Conservation (phyloP, 2,888 invertebrate genomes). For the Rotaria macrura region DNA sequence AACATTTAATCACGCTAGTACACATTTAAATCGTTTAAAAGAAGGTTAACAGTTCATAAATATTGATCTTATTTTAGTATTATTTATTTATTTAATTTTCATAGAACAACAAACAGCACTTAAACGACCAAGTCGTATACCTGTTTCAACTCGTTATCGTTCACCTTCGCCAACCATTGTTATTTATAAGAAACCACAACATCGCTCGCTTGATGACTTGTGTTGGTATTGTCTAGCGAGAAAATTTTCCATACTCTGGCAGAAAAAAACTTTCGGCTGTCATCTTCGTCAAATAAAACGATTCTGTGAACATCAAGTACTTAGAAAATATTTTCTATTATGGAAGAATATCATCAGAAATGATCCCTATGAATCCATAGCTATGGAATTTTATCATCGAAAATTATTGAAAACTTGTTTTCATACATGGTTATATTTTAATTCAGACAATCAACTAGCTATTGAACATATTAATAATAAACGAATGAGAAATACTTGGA, state of each 20-base stretch:
- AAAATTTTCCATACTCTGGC: conserved; percentile 1
- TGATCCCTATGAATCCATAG: background rate
- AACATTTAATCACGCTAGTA: conserved; percentile 10
- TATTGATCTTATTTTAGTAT: too few relatives aligned
- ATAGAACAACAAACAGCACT: background rate
- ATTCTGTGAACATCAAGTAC: background rate
- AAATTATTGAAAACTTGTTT: background rate
- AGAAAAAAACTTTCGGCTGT: background rate
- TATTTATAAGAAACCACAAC: conserved; percentile 2
- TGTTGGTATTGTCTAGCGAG: background rate
- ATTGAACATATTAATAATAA: background rate
- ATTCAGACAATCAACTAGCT: background rate
- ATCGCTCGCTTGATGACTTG: background rate
- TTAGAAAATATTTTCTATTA: background rate
- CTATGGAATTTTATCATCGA: background rate
- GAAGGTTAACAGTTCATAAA: background rate
- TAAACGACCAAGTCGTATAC: conserved; percentile 10
- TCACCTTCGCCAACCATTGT: background rate
- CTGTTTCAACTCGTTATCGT: background rate
- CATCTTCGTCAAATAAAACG: background rate
- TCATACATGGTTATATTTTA: background rate
- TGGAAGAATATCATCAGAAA: background rate
- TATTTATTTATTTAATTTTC: background rate
- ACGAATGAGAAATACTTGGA: background rate
- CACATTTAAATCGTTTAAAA: background rate